Percentiles rank a stretch among this genome's conserved stretches.
Conservation (phyloP, 2,888 invertebrate species). For the Aphidoletes aphidimyza region DNA sequence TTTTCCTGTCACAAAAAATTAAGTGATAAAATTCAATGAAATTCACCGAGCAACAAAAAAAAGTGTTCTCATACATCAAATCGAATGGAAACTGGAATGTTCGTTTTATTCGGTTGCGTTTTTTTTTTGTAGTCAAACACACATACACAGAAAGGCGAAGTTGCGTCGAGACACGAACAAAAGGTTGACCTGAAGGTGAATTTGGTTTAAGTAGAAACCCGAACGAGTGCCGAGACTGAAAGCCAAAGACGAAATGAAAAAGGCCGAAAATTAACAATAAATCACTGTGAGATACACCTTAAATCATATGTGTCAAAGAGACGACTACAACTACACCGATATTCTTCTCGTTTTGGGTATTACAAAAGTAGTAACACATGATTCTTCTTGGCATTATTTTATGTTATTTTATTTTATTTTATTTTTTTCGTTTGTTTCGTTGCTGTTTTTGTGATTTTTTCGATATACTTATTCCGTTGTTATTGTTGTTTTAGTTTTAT, state of each 20-base stretch:
- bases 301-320: conserved; percentile 53
- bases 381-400: neutral
- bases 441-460: neutral
- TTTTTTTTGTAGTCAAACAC: neutral
- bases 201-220: conserved; percentile 1
- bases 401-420: too few relatives aligned
- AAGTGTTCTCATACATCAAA: conserved; percentile 28
- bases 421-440: neutral
- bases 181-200: conserved; percentile 53
- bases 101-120: too few relatives aligned
- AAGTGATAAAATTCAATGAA: conserved; percentile 44
- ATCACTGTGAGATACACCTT: conserved; percentile 53
- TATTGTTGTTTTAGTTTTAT: conserved; percentile 6
- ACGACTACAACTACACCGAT: conserved; percentile 40
- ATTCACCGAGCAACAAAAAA: neutral
- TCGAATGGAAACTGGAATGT: conserved; percentile 29
- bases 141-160: neutral
- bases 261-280: conserved; percentile 52
- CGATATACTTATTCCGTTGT: neutral
- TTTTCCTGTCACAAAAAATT: conserved; percentile 29
- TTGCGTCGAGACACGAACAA: conserved; percentile 12
- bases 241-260: conserved; percentile 19
- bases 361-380: conserved; percentile 38
- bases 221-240: neutral
- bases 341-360: too few relatives aligned